Base-by-base conservation (phyloP, 2,113 vertebrate genomes). In the Leiothrix lutea region DNA sequence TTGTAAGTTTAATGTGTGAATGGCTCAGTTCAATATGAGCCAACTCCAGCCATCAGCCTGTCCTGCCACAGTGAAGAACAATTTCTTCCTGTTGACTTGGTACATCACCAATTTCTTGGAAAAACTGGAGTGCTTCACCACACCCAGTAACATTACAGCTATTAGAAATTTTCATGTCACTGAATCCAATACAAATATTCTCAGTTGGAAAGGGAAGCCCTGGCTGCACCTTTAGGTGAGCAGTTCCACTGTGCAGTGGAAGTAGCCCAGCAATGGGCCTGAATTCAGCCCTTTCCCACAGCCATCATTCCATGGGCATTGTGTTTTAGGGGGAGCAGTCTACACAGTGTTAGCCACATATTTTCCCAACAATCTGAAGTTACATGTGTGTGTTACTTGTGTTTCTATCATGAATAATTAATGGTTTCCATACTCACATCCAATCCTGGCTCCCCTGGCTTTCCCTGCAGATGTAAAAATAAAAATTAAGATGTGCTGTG, bases 401-500 rank as follows among this genome's bases (percentile, higher is more conserved):
- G 17, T 35, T 87, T 24, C 42, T 66, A 10, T 35, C 42, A 9
- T 17, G 11, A 67, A 50, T 61, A 77, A 40, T 61, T 25, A 14
- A 62, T 1, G 6, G 23, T 62, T n/a, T 66, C 83, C 80, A 80
- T 97, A 99, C 99, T 99, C 96, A 99, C 99, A 92, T 99, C 99
- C 80, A 99, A 91, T 97, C 99, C 99, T 64, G 99, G 98, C 95
- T 99, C 99, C 20, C 99, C 99, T 1, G 98, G 97, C 97, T 98
- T 98, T 80, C 99, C 99, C 99, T 99, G 96, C 74, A 57, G 88
- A 88, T 44, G 86, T 53, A 97, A 75, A 97, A 78, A 95, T 38
- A 88, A 48, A 57, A 70, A 51, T 74, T 26, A 86, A 24, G n/a
- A 71, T 8, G 7, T 24, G 61, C 6, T 31, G 1, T 10, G 8